Percentiles rank a stretch among this genome's conserved stretches.
Conservation (phyloP, 2,888 invertebrate species). For the Mactromeris polynyma region DNA sequence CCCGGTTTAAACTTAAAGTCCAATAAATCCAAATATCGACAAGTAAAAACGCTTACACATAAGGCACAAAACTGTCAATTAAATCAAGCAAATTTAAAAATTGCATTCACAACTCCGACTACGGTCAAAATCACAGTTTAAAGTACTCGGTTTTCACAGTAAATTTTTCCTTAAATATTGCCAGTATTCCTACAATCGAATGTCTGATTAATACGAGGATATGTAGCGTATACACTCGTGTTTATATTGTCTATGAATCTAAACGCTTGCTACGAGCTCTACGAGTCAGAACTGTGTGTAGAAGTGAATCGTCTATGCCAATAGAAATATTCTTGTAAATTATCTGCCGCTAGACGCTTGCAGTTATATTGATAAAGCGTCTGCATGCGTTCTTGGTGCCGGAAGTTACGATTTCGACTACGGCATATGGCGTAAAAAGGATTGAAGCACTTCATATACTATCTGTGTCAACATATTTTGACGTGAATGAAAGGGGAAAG, state of each 20-base stretch:
- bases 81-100: not conserved
- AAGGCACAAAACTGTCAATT: slow-evolving; percentile 2
- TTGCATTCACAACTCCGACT: not conserved
- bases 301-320: slow-evolving; percentile 21
- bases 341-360: slow-evolving; percentile 22
- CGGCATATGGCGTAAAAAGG: slow-evolving; percentile 8
- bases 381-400: slow-evolving; percentile 17
- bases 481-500: slow-evolving; percentile 10
- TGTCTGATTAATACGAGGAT: not conserved
- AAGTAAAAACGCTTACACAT: not conserved
- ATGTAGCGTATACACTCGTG: not conserved
- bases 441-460: not conserved
- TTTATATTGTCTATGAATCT: not conserved
- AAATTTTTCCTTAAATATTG: not conserved
- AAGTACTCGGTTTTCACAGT: not conserved
- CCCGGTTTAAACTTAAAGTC: not conserved
- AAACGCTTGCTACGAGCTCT: not conserved
- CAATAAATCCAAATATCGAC: not conserved
- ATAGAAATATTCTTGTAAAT: slow-evolving; percentile 6
- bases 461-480: not conserved
- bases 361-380: slow-evolving; percentile 38
- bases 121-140: not conserved
- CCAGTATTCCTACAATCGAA: not conserved
- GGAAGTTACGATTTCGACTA: slow-evolving; percentile 27
- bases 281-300: slow-evolving; percentile 19